Base-by-base conservation (phyloP, 2,797 vertebrate species). In the Rhinella marina region DNA sequence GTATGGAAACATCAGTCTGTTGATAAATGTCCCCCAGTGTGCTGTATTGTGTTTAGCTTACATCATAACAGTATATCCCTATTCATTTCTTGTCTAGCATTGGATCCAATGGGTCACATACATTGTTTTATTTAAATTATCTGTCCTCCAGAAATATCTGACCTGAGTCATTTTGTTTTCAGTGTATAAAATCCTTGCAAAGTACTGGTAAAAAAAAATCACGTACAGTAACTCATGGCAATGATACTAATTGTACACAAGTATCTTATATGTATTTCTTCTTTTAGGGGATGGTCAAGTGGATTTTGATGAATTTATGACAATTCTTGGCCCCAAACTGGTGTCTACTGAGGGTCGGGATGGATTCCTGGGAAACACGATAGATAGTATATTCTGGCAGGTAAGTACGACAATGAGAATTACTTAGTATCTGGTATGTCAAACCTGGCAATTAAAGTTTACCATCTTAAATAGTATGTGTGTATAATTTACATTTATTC, bases 381-480 rank as follows among this genome's bases (percentile, higher is more conserved):
- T 99, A 94, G 98, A 99, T 90, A 98, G 96, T 94, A 98, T 99
- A 95, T 99, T 99, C 94, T 99, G 98, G 98, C 98, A 99, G 97
- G 98, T 99, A 92, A 96, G 94, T 85, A 82, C 77, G 41, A 41
- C 3, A 41, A n/a, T n/a, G n/a, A n/a, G n/a, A 41, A 41, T 41
- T 41, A 41, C 41, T 41, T 41, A 41, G 41, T 41, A 41, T 29
- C 66, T 32, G 13, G 6, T 70, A 70, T 3, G 1, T 70, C 27
- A 70, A 48, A 48, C 9, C 70, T 48, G 11, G 19, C 1, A 21
- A 41, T 41, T 48, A 7, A 41, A 23, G 14, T 68, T 17, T 64
- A 64, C 62, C 23, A 25, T 64, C 23, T n/a, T 25, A 8, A 70
- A 16, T 32, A 29, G 27, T 17, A 12, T 17, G 32, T 70, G 66